Conservation (phyloP, 2,113 vertebrate genomes). For the Apaloderma vittatum region DNA sequence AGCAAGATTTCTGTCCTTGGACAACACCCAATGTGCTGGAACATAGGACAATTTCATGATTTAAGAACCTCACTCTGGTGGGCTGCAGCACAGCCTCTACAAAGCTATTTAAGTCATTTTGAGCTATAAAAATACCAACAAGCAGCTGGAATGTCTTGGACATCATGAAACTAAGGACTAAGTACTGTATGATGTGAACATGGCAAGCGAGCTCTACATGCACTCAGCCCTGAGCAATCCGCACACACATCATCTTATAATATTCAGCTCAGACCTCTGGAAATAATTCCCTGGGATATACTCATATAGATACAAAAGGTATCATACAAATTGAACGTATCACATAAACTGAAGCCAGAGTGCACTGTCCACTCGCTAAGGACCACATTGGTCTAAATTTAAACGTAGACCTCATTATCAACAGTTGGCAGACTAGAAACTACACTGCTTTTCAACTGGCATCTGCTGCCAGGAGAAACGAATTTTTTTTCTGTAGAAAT, state of each 20-base stretch:
- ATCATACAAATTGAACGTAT: neutral
- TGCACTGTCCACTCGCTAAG: neutral
- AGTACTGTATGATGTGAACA: neutral
- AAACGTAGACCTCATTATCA: neutral
- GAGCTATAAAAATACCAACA: neutral
- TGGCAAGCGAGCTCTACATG: neutral
- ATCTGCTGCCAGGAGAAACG: neutral
- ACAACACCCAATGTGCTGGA: neutral
- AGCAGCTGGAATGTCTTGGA: neutral
- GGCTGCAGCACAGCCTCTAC: neutral
- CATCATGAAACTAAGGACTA: neutral
- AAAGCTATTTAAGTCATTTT: neutral
- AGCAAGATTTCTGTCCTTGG: neutral
- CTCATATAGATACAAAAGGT: neutral
- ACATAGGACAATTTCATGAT: neutral
- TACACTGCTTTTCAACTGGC: neutral
- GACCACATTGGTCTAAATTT: neutral
- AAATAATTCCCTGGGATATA: neutral
- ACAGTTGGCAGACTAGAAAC: neutral
- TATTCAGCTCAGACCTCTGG: neutral
- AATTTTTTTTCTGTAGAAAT: neutral
- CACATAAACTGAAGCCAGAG: neutral
- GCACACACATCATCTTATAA: neutral
- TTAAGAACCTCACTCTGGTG: neutral
- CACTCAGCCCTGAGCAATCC: neutral